These are phyloP conservation scores for Syngnathus acus DNA, from an alignment of 2,797 vertebrate species.

Conservation along the genomic window DNA sequence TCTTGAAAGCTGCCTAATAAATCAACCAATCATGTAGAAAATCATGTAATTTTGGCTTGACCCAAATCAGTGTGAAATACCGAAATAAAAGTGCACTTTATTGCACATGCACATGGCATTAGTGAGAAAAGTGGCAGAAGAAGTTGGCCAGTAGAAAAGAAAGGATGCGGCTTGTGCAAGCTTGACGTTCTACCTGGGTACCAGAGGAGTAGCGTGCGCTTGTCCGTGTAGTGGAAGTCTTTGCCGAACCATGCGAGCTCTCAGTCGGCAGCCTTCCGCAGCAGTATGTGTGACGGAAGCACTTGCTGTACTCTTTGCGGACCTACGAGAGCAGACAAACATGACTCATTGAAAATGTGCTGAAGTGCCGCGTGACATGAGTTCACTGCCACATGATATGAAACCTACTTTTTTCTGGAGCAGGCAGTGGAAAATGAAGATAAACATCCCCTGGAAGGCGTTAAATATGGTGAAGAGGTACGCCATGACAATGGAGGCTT, in stretches of 20 bases:
- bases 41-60: constrained; percentile 15
- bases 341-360: constrained; percentile 37
- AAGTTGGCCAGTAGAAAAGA: constrained; percentile 41
- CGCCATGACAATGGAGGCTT: constrained; percentile 91
- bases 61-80: constrained; percentile 24
- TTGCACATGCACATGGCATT: constrained; percentile 55
- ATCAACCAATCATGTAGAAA: too few relatives aligned
- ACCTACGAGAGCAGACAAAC: constrained; percentile 71
- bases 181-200: constrained; percentile 81
- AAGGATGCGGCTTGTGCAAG: constrained; percentile 10
- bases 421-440: constrained; percentile 97
- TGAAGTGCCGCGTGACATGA: constrained; percentile 12
- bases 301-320: constrained; percentile 96
- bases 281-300: constrained; percentile 95
- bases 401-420: constrained; percentile 95
- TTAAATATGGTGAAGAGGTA: constrained; percentile 99
- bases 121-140: constrained; percentile 56
- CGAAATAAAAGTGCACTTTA: constrained; percentile 34
- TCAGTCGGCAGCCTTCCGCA: constrained; percentile 87
- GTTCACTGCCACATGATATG: not conserved
- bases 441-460: constrained; percentile 97
- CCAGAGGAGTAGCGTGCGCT: constrained; percentile 96
- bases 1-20: not conserved
- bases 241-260: constrained; percentile 91
- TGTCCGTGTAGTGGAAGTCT: constrained; percentile 89